Evolutionary conservation across 30 jellyfish, hydroid and myxozoan genomes (phyloP), one percentile per base, ranked within the genome.

Genomic region (Chironex yamaguchii): DNA sequence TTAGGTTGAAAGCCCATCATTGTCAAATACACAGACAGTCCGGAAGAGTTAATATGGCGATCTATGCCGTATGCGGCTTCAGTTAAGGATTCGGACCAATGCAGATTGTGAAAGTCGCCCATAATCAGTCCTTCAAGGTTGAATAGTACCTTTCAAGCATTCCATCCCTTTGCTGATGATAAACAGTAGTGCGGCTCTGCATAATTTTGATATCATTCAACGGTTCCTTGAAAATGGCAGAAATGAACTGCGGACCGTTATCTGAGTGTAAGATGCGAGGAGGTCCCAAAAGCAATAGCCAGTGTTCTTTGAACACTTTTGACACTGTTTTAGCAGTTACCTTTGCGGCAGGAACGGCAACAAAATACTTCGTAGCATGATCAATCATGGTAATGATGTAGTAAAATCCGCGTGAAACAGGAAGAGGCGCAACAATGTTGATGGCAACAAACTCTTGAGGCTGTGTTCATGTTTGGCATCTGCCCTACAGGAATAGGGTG

Each of bases 351-450:
- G 90, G 70, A 25, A 78, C 82, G 63, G 90, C 90, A 53, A 53
- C 90, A 78, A 68, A 68, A 36, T 58, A 78, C 63, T 81, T 62
- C 66, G 82, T 78, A 53, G 90, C 90, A 54, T 78, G 63, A 78
- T 78, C 90, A 29, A 78, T 70, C 84, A 78, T 54, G 52, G 84
- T 1, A 49, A 62, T 30, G 81, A 78, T 78, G 36, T 78, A 78
- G 29, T 81, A 50, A 78, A 29, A 62, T 22, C 90, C 90, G n/a
- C n/a, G n/a, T n/a, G n/a, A n/a, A n/a, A n/a, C n/a, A n/a, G n/a
- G n/a, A n/a, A n/a, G n/a, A n/a, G n/a, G n/a, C n/a, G n/a, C n/a
- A n/a, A n/a, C n/a, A n/a, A n/a, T n/a, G n/a, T n/a, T n/a, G n/a
- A n/a, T n/a, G n/a, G n/a, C n/a, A n/a, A n/a, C n/a, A n/a, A n/a